phyloP scores from a whole-genome alignment of 2,888 invertebrate species.

The Hipparchia sbordonii region DNA sequence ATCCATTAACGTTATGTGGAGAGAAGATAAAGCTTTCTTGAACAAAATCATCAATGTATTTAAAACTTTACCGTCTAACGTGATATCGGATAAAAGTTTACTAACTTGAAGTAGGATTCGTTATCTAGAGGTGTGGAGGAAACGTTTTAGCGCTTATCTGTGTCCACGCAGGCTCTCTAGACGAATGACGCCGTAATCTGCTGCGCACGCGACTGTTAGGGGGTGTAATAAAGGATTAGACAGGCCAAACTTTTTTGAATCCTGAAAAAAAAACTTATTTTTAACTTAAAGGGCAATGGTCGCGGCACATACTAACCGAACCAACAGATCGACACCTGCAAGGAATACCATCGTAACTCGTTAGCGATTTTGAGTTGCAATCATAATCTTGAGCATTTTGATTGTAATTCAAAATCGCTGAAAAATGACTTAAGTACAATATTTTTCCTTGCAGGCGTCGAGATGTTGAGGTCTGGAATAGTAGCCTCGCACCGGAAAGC shows the following conservation, averaged over 20 bases:
- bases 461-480: no score
- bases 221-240: slow-evolving; percentile 33
- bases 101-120: slow-evolving; percentile 2
- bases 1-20: neutral
- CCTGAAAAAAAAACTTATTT: neutral
- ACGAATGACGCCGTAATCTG: slow-evolving; percentile 62
- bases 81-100: neutral
- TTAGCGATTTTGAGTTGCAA: no score
- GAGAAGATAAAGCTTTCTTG: neutral
- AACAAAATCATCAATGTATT: neutral
- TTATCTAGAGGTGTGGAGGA: slow-evolving; percentile 44
- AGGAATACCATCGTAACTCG: no score
- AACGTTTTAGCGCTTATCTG: slow-evolving; percentile 71
- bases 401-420: no score
- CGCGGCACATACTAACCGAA: no score
- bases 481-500: no score
- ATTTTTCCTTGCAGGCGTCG: no score
- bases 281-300: no score
- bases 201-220: slow-evolving; percentile 61
- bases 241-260: slow-evolving; percentile 11
- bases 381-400: no score
- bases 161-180: slow-evolving; percentile 45
- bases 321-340: no score
- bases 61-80: neutral
- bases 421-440: no score